Evolutionary conservation across 2,113 vertebrate genomes (phyloP).

Genomic region (Thamnaconus septentrionalis): DNA sequence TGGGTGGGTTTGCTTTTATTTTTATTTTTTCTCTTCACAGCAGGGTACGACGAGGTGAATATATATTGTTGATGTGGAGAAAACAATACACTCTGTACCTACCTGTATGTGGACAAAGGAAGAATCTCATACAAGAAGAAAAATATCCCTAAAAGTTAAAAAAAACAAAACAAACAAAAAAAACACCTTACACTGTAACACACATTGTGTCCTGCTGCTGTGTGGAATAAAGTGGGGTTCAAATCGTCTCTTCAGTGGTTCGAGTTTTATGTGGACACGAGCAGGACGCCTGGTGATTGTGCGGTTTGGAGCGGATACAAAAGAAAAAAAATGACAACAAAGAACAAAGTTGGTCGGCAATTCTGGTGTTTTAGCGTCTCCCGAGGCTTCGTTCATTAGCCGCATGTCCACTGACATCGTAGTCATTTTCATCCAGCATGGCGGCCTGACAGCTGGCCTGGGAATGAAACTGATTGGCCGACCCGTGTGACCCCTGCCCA

Average conservation of each 20-base stretch:
- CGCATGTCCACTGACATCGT: conserved; percentile 64
- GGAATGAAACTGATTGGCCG: conserved; percentile 67
- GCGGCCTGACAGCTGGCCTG: conserved; percentile 64
- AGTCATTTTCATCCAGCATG: conserved; percentile 70
- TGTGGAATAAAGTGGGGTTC: conserved; percentile 39
- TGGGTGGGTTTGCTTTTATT: conserved; percentile 20
- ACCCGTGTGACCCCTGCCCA: conserved; percentile 43
- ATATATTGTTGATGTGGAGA: conserved; percentile 59
- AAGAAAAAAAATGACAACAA: conserved; percentile 10
- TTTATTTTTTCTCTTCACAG: conserved; percentile 36
- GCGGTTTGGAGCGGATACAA: not conserved
- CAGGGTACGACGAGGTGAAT: conserved; percentile 40
- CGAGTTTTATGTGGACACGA: conserved; percentile 41
- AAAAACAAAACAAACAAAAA: too few species aligned
- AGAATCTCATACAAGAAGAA: conserved; percentile 31
- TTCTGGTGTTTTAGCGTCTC: conserved; percentile 52
- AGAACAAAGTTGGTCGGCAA: conserved; percentile 36
- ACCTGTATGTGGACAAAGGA: conserved; percentile 46
- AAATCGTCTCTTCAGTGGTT: conserved; percentile 51
- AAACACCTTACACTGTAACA: conserved; percentile 31
- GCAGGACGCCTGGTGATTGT: not conserved
- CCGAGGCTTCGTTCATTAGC: conserved; percentile 64
- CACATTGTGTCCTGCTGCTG: conserved; percentile 46
- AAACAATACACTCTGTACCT: conserved; percentile 46
- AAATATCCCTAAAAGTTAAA: conserved; percentile 12